Evolutionary conservation across 2,888 invertebrate genomes (phyloP), one percentile per base, ranked within the genome.

Genomic region (Orthonychiurus folsomi): DNA sequence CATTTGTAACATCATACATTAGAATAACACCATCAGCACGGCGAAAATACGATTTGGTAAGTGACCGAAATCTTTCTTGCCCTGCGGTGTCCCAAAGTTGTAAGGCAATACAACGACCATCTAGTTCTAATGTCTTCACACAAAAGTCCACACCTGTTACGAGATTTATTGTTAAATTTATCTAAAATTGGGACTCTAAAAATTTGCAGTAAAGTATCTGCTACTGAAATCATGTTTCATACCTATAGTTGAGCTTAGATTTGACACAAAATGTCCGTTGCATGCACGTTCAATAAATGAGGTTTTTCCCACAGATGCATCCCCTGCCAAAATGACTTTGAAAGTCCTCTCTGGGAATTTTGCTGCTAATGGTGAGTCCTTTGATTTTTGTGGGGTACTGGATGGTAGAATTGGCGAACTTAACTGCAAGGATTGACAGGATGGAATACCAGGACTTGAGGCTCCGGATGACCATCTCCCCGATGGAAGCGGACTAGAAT

Each of bases 21-120:
- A 84, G 74, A 65, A 84, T 76, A 2, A 84, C 82, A 2, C 83
- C 84, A 74, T 84, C 84, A 1, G 83, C 83, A 60, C 83, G 76
- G 2, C 84, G 78, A 74, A 84, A 84, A 74, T 84, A 84, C 0
- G 82, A 81, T 72, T 81, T 82, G 37, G 83, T 83, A 59, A 84
- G 79, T 65, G 82, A 81, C 20, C 83, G 79, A 75, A 83, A 84
- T 66, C 81, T 77, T 65, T 77, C 77, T 69, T 77, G 76, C 74
- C 83, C 83, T 24, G 83, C 83, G 1, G 83, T 84, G 70, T 84
- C 83, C 83, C 83, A 84, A 5, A 81, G 72, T 63, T 81, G 80
- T 1, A 81, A 73, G 23, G 79, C 78, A 2, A 81, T 77, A 63
- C 78, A 78, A 67, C 76, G 75, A 28, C 77, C 78, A 68, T 83